Percentiles rank a stretch among this genome's conserved stretches.
phyloP scores from a whole-genome alignment of 2,888 invertebrate species.

The Melinaea marsaeus region DNA sequence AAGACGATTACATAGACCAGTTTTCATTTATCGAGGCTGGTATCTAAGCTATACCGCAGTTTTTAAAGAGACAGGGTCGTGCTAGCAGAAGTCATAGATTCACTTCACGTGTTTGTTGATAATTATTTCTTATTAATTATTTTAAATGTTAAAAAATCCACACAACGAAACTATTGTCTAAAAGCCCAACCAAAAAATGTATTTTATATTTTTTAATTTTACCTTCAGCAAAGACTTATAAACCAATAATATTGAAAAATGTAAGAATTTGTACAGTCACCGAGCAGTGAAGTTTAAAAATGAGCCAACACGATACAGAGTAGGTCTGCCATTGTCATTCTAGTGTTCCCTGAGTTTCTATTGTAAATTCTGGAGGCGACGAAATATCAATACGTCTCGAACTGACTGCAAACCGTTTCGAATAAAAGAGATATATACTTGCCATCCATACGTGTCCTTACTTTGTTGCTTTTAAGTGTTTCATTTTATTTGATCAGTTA shows the following conservation, averaged over 20 bases:
- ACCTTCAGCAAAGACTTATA: constrained; percentile 11
- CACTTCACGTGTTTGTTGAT: no score
- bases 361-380: constrained; percentile 46
- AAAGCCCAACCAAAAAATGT: neutral
- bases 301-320: constrained; percentile 27
- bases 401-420: constrained; percentile 31
- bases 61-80: no score
- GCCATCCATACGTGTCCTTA: constrained; percentile 22
- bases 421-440: constrained; percentile 28
- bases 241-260: constrained; percentile 9
- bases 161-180: neutral
- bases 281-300: constrained; percentile 26
- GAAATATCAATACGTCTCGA: constrained; percentile 48
- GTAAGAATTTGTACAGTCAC: constrained; percentile 16
- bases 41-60: no score
- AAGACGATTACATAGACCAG: no score
- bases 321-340: constrained; percentile 40
- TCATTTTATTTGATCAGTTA: neutral
- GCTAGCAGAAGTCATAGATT: no score
- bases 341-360: constrained; percentile 39
- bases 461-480: constrained; percentile 16
- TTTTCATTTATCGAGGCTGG: no score
- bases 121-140: no score
- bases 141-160: no score
- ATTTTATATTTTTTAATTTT: neutral